Evolutionary conservation across 2,113 vertebrate genomes (phyloP).

Genomic region (Oncorhynchus tshawytscha): DNA sequence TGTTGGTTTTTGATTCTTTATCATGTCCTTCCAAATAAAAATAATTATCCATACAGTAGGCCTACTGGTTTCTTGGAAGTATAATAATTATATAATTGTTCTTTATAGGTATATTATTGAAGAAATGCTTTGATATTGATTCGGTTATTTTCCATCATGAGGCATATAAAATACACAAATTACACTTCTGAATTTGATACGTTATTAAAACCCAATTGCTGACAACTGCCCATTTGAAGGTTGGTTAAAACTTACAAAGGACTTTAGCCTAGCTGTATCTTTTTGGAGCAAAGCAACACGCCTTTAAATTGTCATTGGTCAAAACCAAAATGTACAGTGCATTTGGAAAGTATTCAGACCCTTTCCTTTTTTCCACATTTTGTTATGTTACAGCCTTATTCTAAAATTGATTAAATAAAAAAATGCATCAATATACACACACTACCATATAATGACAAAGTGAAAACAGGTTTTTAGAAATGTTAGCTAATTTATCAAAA

Average conservation of each 20-base stretch:
- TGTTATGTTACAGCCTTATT: neutral
- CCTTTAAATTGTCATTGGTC: constrained; percentile 46
- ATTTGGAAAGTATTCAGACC: constrained; percentile 16
- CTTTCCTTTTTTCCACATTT: too few relatives aligned
- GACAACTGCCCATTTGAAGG: neutral
- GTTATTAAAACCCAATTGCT: constrained; percentile 9
- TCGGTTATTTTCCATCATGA: too few relatives aligned
- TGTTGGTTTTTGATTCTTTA: constrained; percentile 69
- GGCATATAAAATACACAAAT: constrained; percentile 1
- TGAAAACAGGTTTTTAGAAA: too few relatives aligned
- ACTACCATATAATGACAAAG: too few relatives aligned
- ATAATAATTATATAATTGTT: neutral
- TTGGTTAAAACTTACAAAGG: constrained; percentile 59
- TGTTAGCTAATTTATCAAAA: too few relatives aligned
- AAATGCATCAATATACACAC: too few relatives aligned
- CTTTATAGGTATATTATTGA: neutral
- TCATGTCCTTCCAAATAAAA: constrained; percentile 67
- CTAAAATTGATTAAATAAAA: constrained; percentile 27
- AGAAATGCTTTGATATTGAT: neutral
- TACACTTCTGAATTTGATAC: neutral
- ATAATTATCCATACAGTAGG: constrained; percentile 15
- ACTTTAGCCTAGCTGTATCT: constrained; percentile 23
- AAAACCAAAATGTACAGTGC: constrained; percentile 39
- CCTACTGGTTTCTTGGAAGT: neutral
- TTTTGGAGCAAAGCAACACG: constrained; percentile 35